Base-by-base conservation (phyloP, 2,113 vertebrate genomes). In the Notothenia rossii region DNA sequence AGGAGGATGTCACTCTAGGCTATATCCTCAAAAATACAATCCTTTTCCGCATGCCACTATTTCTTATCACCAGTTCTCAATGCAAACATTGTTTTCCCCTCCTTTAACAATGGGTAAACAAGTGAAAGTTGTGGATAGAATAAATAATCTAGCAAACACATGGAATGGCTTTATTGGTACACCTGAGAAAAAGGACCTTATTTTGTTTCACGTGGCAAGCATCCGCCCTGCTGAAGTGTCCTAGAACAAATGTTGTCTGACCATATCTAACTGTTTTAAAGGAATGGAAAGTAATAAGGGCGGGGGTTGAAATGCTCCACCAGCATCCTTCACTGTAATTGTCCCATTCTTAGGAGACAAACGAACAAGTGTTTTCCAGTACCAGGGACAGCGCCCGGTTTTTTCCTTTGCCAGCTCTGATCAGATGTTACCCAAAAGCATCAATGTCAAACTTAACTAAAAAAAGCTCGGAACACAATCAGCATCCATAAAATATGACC, bases 351-450 rank as follows among this genome's bases (percentile, higher is more conserved):
- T 6, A 50, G 7, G 4, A 72, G 49, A 36, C 29, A 65, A 25
- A 78, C 4, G 22, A 36, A 36, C 18, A 59, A 61, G 61, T 40
- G 63, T 5, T 18, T 67, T 86, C 80, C 88, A 94, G 90, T 79
- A 93, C 91, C 89, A 53, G 10, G 76, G 93, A 91, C 91, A 93
- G 92, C 86, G 88, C 83, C 91, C 84, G 61, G 14, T 4, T 65
- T 49, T 48, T 51, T n/a, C 18, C 6, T 22, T 18, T 1, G 15
- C 53, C 71, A 71, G 67, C 56, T 81, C 53, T 59, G 79, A 63
- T 25, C 77, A 83, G 58, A 78, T 79, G 70, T 72, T 61, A 33
- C 68, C 61, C 43, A 40, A 20, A 64, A 55, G 33, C 75, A 17
- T 66, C 22, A 11, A 29, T 64, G 18, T 66, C 1, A 64, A 86